These are phyloP conservation scores for Trichosurus vulpecula DNA, from an alignment of 2,797 vertebrate genomes.

Conservation along the genomic window DNA sequence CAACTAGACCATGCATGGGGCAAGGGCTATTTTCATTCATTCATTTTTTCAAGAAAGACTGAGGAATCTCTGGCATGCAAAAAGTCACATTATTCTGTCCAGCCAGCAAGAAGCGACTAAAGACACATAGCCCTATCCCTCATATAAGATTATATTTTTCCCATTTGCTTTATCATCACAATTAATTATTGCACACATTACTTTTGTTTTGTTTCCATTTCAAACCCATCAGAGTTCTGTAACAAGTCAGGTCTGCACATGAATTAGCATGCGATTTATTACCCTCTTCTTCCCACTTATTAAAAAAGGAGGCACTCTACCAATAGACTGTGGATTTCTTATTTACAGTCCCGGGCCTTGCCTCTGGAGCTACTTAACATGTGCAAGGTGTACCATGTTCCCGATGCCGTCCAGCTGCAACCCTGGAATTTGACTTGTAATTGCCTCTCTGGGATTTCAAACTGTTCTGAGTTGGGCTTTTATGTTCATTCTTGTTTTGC, in stretches of 20 bases:
- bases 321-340: conserved; percentile 85
- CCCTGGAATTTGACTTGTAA: conserved; percentile 87
- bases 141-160: conserved; percentile 56
- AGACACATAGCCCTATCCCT: conserved; percentile 51
- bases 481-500: conserved; percentile 88
- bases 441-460: conserved; percentile 87
- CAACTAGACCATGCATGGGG: background rate
- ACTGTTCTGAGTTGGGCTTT: conserved; percentile 86
- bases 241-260: conserved; percentile 76
- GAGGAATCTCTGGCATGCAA: conserved; percentile 69
- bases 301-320: conserved; percentile 81
- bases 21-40: conserved; percentile 68
- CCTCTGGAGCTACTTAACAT: conserved; percentile 85
- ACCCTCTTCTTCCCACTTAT: conserved; percentile 80
- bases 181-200: conserved; percentile 67
- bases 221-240: conserved; percentile 69
- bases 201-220: conserved; percentile 65
- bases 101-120: conserved; percentile 57
- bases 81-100: conserved; percentile 43
- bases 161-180: conserved; percentile 69
- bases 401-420: conserved; percentile 83
- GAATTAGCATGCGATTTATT: conserved; percentile 82
- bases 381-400: conserved; percentile 84
- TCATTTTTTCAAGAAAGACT: conserved; percentile 64
- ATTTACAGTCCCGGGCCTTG: conserved; percentile 80